phyloP scores from a whole-genome alignment of 2,888 invertebrate genomes.

The Coremacera marginata region DNA sequence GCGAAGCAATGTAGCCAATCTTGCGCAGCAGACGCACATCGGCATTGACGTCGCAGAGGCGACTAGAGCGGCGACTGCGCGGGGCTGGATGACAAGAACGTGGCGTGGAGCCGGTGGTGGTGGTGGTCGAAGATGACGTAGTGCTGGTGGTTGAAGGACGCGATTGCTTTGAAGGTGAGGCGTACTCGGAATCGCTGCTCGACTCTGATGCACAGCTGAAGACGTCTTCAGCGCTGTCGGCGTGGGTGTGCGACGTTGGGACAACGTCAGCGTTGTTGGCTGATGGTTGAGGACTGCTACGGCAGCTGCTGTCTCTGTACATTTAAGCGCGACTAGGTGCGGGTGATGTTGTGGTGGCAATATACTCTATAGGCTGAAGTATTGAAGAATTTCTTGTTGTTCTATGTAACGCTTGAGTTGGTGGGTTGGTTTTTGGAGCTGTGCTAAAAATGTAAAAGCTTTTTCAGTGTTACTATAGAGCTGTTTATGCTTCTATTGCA shows the following conservation, averaged over 20 bases:
- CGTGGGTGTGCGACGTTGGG: slow-evolving; percentile 17
- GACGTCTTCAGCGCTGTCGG: slow-evolving; percentile 46
- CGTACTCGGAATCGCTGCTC: slow-evolving; percentile 48
- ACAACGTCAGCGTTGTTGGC: slow-evolving; percentile 43
- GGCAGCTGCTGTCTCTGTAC: slow-evolving; percentile 67
- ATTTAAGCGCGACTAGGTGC: slow-evolving; percentile 55
- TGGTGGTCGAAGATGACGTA: slow-evolving; percentile 44
- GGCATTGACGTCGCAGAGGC: slow-evolving; percentile 52
- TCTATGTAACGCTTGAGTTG: background rate
- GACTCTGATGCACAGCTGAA: slow-evolving; percentile 50
- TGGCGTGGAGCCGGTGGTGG: slow-evolving; percentile 37
- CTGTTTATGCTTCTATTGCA: background rate
- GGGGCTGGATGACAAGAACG: slow-evolving; percentile 45
- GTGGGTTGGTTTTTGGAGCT: background rate
- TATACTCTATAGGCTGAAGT: slow-evolving; percentile 45
- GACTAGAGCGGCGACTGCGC: slow-evolving; percentile 34
- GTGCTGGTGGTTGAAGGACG: slow-evolving; percentile 48
- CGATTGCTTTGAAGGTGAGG: slow-evolving; percentile 36
- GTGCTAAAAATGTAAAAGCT: background rate
- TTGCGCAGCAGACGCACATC: slow-evolving; percentile 67
- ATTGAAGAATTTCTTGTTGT: background rate
- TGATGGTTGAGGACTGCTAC: slow-evolving; percentile 60
- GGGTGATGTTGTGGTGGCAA: slow-evolving; percentile 36
- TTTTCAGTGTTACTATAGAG: background rate
- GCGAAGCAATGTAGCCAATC: slow-evolving; percentile 68